Conservation (phyloP, 2,113 vertebrate genomes). For the Platysteira castanea region DNA sequence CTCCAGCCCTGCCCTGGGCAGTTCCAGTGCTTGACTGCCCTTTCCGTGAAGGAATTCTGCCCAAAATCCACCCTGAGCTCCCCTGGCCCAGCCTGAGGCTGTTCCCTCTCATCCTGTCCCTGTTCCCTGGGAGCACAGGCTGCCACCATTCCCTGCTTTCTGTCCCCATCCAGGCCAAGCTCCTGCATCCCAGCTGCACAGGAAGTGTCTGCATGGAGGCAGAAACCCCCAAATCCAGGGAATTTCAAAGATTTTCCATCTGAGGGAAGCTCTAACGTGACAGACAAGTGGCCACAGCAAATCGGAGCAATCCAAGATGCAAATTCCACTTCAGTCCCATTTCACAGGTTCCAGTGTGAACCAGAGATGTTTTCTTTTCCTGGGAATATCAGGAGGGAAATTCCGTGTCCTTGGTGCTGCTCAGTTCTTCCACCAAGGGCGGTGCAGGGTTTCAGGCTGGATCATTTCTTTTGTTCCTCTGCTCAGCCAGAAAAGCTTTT, state of each 20-base stretch:
- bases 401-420: neutral
- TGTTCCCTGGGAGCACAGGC: neutral
- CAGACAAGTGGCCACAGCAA: neutral
- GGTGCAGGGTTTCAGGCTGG: neutral
- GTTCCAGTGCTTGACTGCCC: neutral
- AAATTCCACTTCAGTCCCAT: neutral
- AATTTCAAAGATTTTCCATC: neutral
- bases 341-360: neutral
- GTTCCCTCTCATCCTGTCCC: neutral
- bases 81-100: neutral
- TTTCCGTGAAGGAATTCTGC: neutral
- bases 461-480: neutral
- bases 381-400: neutral
- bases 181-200: neutral
- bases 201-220: accelerated
- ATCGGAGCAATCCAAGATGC: neutral
- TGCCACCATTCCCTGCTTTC: neutral
- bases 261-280: neutral
- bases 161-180: neutral
- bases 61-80: neutral
- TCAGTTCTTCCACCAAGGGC: neutral
- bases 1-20: neutral
- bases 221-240: accelerated
- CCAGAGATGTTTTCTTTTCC: neutral
- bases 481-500: neutral